These are phyloP conservation scores for Porites lutea DNA, from an alignment of 64 coral and sea anemone genomes.

Conservation along the genomic window DNA sequence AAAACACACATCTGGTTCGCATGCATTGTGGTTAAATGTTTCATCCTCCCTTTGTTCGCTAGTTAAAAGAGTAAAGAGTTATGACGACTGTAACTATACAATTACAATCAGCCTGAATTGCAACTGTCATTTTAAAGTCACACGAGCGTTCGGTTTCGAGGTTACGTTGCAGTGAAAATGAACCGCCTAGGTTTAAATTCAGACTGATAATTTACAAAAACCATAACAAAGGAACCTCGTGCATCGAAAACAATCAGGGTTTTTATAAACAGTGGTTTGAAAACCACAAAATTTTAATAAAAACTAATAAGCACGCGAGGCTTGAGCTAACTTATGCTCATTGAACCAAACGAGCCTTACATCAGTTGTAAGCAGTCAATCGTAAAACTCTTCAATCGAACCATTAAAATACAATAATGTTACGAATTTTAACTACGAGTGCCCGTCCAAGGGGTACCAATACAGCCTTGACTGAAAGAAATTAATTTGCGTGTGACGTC, in stretches of 20 bases:
- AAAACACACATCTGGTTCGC: conserved; percentile 1
- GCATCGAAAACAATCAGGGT: background rate
- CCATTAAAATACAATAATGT: conserved; percentile 1
- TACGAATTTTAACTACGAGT: background rate
- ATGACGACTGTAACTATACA: background rate
- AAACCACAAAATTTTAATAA: conserved; percentile 26
- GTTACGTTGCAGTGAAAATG: background rate
- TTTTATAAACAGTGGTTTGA: background rate
- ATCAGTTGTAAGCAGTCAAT: background rate
- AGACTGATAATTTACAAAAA: conserved; percentile 7
- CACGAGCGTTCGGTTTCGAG: background rate
- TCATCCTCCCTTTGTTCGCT: conserved; percentile 11
- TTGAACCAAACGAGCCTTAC: background rate
- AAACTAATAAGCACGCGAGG: background rate
- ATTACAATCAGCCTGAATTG: background rate
- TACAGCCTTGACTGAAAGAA: background rate
- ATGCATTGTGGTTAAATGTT: conserved; percentile 10
- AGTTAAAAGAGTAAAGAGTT: background rate
- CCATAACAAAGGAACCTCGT: background rate
- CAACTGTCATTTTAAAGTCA: background rate
- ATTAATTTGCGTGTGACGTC: background rate
- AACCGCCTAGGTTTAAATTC: background rate
- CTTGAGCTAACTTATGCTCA: background rate
- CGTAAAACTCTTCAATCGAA: conserved; percentile 10
- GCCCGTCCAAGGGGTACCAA: background rate